Conservation (phyloP, 2,888 invertebrate species). For the Oxyteleia sp. region DNA sequence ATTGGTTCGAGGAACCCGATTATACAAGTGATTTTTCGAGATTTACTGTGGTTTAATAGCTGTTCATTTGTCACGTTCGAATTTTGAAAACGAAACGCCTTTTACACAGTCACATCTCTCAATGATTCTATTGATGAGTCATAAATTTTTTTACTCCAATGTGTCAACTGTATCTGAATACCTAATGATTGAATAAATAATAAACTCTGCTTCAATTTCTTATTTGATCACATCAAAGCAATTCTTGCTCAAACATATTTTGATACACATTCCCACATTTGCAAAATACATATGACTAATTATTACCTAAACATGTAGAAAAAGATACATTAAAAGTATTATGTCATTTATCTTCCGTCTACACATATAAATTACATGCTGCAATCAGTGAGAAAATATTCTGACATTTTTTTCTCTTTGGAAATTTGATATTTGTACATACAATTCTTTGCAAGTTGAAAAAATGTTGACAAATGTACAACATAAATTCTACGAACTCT, state of each 20-base stretch:
- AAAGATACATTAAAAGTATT: no score
- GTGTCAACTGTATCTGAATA: no score
- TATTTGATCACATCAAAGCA: background rate
- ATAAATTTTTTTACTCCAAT: no score
- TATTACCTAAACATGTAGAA: background rate
- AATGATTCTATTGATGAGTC: no score
- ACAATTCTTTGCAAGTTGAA: no score
- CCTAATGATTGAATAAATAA: no score
- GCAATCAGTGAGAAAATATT: slow-evolving; percentile 13
- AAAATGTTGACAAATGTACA: no score
- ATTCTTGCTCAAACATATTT: background rate
- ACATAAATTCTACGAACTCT: no score
- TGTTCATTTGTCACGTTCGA: slow-evolving; percentile 2
- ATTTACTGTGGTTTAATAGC: background rate
- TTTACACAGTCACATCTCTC: background rate
- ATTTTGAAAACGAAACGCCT: background rate
- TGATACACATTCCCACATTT: background rate
- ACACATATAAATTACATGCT: background rate
- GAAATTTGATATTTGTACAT: no score
- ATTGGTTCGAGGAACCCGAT: background rate
- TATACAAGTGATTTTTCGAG: background rate
- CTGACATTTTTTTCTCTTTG: no score
- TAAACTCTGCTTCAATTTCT: slow-evolving; percentile 3
- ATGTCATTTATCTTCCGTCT: background rate
- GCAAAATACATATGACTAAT: background rate